These are phyloP conservation scores for Eurosta solidaginis DNA, from an alignment of 1,140 invertebrate species.

Conservation along the genomic window DNA sequence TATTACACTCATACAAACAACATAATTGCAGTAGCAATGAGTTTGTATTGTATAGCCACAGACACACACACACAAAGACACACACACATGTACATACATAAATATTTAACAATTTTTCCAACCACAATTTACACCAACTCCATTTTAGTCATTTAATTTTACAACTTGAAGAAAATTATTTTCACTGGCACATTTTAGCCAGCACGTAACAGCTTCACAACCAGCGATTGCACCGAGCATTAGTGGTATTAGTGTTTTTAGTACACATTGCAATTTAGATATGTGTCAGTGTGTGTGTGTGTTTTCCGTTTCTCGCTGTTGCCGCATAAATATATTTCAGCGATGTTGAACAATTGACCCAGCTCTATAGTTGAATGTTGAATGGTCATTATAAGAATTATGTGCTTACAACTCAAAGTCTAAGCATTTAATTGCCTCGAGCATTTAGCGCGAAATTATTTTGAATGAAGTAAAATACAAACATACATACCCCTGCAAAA, in stretches of 20 bases:
- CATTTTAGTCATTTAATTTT: conserved; percentile 24
- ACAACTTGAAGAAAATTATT: conserved; percentile 29
- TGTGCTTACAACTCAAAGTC: conserved; percentile 17
- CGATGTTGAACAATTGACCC: conserved; percentile 1
- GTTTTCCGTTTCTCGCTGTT: background rate
- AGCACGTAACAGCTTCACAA: conserved; percentile 2
- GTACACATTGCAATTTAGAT: no score
- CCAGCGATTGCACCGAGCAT: background rate
- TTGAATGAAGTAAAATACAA: background rate
- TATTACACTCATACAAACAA: no score
- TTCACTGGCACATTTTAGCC: conserved; percentile 23
- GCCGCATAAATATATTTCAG: background rate
- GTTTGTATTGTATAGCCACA: background rate
- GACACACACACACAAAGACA: background rate
- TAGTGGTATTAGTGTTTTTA: background rate
- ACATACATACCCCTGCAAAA: no score
- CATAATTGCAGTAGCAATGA: background rate
- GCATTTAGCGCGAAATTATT: conserved; percentile 26
- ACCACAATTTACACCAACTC: background rate
- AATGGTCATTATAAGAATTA: conserved; percentile 28
- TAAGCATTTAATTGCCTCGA: conserved; percentile 23
- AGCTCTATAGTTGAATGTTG: background rate
- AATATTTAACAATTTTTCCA: background rate
- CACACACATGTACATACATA: background rate
- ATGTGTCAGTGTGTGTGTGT: background rate